Percentiles rank a stretch among this genome's conserved stretches.
Conservation (phyloP, 1,140 invertebrate genomes). For the Drosophila ananassae region DNA sequence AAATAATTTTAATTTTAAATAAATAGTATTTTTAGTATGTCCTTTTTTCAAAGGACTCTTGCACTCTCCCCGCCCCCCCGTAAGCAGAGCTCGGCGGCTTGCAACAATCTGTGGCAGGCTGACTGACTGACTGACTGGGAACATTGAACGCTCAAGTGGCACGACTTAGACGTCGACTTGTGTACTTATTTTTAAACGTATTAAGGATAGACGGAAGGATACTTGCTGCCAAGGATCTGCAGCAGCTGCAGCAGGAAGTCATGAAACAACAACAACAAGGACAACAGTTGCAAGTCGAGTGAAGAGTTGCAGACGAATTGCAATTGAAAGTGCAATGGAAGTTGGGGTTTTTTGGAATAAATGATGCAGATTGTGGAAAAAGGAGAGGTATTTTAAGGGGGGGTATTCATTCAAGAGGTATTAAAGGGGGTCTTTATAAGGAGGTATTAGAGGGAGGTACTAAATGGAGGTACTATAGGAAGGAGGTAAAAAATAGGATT, state of each 20-base stretch:
- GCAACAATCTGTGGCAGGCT: too few relatives aligned
- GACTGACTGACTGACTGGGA: conserved; percentile 15
- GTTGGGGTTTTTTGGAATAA: conserved; percentile 45
- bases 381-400: too few relatives aligned
- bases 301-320: not conserved
- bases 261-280: too few relatives aligned
- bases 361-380: conserved; percentile 24
- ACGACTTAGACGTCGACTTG: conserved; percentile 35
- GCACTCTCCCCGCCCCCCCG: too few relatives aligned
- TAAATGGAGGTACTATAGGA: too few relatives aligned
- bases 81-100: too few relatives aligned
- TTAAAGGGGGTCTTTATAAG: too few relatives aligned
- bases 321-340: not conserved
- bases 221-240: conserved; percentile 29
- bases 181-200: conserved; percentile 78
- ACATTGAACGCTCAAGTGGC: conserved; percentile 69
- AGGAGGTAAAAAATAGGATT: too few relatives aligned
- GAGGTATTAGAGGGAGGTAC: too few relatives aligned
- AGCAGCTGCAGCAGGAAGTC: conserved; percentile 9
- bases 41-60: too few relatives aligned
- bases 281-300: not conserved
- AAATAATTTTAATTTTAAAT: not conserved
- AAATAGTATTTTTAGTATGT: too few relatives aligned
- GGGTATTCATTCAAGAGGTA: too few relatives aligned
- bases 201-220: conserved; percentile 50